Percentiles rank a stretch among this genome's conserved stretches.
These are phyloP conservation scores for Ganaspis brasiliensis DNA, from an alignment of 2,888 invertebrate species.

Conservation along the genomic window DNA sequence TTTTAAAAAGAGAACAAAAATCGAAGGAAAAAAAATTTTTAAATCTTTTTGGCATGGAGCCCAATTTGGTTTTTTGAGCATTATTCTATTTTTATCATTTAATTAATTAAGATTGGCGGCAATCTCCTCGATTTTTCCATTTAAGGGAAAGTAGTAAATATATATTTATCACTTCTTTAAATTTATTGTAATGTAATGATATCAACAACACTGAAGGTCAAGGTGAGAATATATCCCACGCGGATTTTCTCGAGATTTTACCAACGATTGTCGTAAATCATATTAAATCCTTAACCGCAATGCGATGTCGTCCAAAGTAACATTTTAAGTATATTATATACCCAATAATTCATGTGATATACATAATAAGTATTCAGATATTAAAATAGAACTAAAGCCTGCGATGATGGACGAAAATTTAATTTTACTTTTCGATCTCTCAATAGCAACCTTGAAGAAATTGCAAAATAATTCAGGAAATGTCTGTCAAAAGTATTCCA, in stretches of 20 bases:
- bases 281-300: constrained; percentile 20
- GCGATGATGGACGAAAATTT: background rate
- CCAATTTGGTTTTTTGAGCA: too few relatives aligned
- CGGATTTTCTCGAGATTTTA: constrained; percentile 31
- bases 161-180: constrained; percentile 13
- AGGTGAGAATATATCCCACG: constrained; percentile 23
- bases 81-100: too few relatives aligned
- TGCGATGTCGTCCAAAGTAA: background rate
- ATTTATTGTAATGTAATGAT: constrained; percentile 6
- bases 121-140: background rate
- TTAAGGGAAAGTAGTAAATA: constrained; percentile 25
- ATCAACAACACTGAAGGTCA: constrained; percentile 26
- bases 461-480: background rate
- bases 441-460: background rate
- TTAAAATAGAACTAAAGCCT: background rate
- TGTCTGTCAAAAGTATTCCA: background rate
- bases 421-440: background rate
- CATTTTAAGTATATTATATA: constrained; percentile 8
- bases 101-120: too few relatives aligned
- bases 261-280: constrained; percentile 26
- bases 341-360: background rate
- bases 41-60: too few relatives aligned
- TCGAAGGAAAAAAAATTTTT: background rate
- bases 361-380: background rate
- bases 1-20: too few relatives aligned